A percentile compares a stretch with the other conserved stretches of the same genome.
These are phyloP conservation scores for Chelon auratus DNA, from an alignment of 2,797 vertebrate genomes.

Conservation along the genomic window DNA sequence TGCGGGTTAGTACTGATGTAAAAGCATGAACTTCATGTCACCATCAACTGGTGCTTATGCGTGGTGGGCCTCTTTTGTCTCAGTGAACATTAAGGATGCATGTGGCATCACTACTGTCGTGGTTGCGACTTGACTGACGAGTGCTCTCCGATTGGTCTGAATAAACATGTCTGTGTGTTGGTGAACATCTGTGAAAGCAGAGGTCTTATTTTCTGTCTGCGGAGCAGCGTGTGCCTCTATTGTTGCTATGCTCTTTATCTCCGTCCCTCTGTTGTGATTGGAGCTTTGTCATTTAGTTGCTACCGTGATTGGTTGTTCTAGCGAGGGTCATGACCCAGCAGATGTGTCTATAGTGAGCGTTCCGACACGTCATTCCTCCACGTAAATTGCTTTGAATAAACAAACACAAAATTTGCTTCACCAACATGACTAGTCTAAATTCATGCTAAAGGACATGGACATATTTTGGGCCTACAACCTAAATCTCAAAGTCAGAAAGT, in stretches of 20 bases:
- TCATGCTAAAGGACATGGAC: neutral
- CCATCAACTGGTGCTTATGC: constrained; percentile 27
- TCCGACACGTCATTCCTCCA: constrained; percentile 57
- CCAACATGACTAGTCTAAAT: neutral
- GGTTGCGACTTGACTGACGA: constrained; percentile 46
- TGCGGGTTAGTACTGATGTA: constrained; percentile 33
- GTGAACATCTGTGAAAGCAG: constrained; percentile 59
- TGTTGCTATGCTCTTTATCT: constrained; percentile 69
- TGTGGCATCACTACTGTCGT: constrained; percentile 44
- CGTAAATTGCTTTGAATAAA: constrained; percentile 45
- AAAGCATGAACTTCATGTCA: constrained; percentile 18
- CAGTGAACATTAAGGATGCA: constrained; percentile 9
- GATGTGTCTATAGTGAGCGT: constrained; percentile 69
- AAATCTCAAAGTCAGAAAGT: constrained; percentile 1
- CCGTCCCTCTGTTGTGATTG: constrained; percentile 63
- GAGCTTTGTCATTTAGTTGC: constrained; percentile 66
- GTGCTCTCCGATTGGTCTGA: constrained; percentile 12
- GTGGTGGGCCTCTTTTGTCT: constrained; percentile 25
- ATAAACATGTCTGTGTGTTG: constrained; percentile 25
- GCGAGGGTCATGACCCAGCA: constrained; percentile 74
- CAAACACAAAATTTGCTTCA: constrained; percentile 28
- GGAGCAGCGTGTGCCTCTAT: constrained; percentile 75
- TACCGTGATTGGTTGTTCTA: constrained; percentile 67
- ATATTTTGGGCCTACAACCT: constrained; percentile 5
- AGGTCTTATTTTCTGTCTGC: constrained; percentile 37